Evolutionary conservation across 2,888 invertebrate genomes (phyloP), one percentile per base, ranked within the genome.

Genomic region (Mythimna lalbum): DNA sequence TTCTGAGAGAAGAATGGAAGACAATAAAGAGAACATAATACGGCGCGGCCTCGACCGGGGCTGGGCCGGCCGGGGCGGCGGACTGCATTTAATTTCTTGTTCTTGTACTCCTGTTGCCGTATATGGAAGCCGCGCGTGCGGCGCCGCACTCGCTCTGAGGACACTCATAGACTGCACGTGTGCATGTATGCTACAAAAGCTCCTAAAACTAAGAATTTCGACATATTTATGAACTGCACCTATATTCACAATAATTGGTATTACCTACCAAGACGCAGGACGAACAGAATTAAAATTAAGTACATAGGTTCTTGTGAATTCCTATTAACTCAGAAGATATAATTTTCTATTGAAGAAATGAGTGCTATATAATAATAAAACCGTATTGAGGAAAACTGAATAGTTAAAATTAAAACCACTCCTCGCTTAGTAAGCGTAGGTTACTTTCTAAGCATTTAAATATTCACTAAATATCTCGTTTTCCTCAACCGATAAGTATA

Each of bases 81-180:
- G 71, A 73, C 62, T 90, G 92, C 90, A 92, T 94, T 88, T 93
- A 93, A 93, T 93, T 92, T 94, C 93, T 91, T 86, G 94, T 92
- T 94, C 92, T 94, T 93, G 92, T 94, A 92, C 90, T 92, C 92
- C 89, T 90, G 87, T 86, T 86, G 87, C 95, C 95, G 86, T 95
- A 94, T 93, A 95, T 85, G 95, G 95, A 76, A 77, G 83, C 90
- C 92, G 92, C 94, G 93, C 94, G 92, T 93, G 95, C 93, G 91
- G 90, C 89, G 90, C 86, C 89, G 85, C 83, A 76, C 50, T 53
- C 49, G 61, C n/a, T 67, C 87, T 86, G 87, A 89, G 89, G 89
- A 87, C 91, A 89, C 57, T 55, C 82, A 80, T 82, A 83, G 88
- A 88, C 85, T 90, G 88, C 89, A 84, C 87, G 61, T 76, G 69